phyloP scores from a whole-genome alignment of 2,888 invertebrate species.

The Hypselothyrea guttata region DNA sequence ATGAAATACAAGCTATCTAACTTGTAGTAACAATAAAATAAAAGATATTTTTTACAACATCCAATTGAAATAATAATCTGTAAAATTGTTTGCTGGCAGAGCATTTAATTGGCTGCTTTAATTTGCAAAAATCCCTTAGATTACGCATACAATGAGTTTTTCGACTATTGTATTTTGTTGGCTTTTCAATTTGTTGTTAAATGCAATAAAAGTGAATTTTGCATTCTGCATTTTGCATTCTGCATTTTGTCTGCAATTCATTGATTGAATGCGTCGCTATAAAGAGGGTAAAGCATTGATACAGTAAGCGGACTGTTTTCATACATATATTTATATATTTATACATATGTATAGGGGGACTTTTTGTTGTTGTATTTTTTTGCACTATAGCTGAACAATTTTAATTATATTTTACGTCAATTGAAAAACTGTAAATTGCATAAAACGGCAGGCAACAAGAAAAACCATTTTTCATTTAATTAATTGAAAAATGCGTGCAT shows the following conservation, averaged over 20 bases:
- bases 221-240: constrained; percentile 62
- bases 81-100: too few relatives aligned
- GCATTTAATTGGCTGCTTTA: constrained; percentile 18
- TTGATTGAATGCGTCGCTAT: constrained; percentile 71
- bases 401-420: constrained; percentile 77
- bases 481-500: constrained; percentile 66
- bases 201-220: constrained; percentile 75
- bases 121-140: too few relatives aligned
- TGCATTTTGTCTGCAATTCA: constrained; percentile 71
- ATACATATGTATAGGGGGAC: too few relatives aligned
- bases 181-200: constrained; percentile 74
- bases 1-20: too few relatives aligned
- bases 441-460: constrained; percentile 35
- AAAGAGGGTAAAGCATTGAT: constrained; percentile 1
- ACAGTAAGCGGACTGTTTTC: constrained; percentile 2
- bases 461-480: constrained; percentile 73
- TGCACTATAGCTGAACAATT: constrained; percentile 58
- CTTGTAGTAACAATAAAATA: too few relatives aligned
- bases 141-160: constrained; percentile 25
- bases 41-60: too few relatives aligned
- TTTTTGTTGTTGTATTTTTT: constrained; percentile 14
- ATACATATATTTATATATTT: background rate
- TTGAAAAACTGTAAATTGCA: constrained; percentile 64
- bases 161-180: constrained; percentile 35
- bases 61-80: too few relatives aligned